Conservation (phyloP, 2,888 invertebrate genomes). For the Deilephila porcellus region DNA sequence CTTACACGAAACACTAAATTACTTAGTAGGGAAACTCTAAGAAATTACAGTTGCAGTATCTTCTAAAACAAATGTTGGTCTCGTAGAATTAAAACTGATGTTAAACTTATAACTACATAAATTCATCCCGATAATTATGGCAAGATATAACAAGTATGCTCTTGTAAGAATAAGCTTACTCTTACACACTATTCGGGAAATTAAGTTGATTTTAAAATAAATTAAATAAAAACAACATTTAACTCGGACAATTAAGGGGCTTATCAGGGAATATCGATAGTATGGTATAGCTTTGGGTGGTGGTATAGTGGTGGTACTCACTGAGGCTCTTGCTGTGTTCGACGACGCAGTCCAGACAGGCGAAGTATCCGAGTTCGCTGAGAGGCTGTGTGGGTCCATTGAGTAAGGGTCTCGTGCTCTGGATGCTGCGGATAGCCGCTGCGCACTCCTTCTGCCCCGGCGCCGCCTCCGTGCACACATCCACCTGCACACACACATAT, state of each 20-base stretch:
- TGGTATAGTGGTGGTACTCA: constrained; percentile 54
- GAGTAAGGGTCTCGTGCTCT: constrained; percentile 92
- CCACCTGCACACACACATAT: constrained; percentile 66
- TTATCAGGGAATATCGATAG: background rate
- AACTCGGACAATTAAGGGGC: background rate
- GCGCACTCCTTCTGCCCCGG: constrained; percentile 99
- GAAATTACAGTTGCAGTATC: background rate
- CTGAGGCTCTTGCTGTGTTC: constrained; percentile 93
- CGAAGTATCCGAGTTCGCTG: constrained; percentile 95
- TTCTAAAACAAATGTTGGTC: no score
- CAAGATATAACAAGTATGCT: no score
- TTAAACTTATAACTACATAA: no score
- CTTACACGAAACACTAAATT: background rate
- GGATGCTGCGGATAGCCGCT: constrained; percentile 96
- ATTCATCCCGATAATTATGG: no score
- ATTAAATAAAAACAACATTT: no score
- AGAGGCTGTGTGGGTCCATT: constrained; percentile 95
- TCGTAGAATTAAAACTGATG: no score
- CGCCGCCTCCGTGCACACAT: constrained; percentile 94
- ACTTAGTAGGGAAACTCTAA: background rate
- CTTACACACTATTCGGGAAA: no score
- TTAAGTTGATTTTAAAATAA: no score
- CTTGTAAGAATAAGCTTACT: no score
- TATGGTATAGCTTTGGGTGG: background rate
- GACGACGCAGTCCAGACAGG: constrained; percentile 95